Evolutionary conservation across 2,797 vertebrate genomes (phyloP).

Genomic region (Pipistrellus pygmaeus): DNA sequence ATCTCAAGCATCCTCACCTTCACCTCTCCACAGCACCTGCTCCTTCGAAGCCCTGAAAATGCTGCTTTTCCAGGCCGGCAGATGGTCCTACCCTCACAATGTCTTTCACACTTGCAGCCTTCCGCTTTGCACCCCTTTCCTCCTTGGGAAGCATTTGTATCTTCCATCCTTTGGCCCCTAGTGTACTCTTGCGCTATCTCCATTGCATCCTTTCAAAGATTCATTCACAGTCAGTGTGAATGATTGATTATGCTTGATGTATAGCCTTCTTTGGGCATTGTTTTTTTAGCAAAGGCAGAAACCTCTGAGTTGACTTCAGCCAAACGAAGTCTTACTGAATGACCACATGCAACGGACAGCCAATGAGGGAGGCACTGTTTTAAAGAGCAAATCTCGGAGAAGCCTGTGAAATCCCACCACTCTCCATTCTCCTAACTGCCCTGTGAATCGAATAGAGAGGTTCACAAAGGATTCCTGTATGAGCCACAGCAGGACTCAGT

Average conservation of each 20-base stretch:
- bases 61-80: neutral
- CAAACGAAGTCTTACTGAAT: constrained; percentile 2
- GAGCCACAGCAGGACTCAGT: neutral
- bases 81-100: no score
- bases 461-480: neutral
- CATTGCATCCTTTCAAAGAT: neutral
- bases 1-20: neutral
- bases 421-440: neutral
- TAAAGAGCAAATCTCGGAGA: neutral
- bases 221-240: neutral
- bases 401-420: neutral
- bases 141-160: neutral
- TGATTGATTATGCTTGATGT: neutral
- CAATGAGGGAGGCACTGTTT: neutral
- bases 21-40: neutral
- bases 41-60: neutral
- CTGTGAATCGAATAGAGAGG: neutral
- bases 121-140: neutral
- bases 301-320: neutral
- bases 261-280: neutral
- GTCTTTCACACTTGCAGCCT: neutral
- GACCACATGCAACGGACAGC: neutral
- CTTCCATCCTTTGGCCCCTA: neutral
- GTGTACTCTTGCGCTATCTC: neutral
- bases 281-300: constrained; percentile 24